phyloP scores from a whole-genome alignment of 2,888 invertebrate genomes.

The Lordiphosa fenestrarum region DNA sequence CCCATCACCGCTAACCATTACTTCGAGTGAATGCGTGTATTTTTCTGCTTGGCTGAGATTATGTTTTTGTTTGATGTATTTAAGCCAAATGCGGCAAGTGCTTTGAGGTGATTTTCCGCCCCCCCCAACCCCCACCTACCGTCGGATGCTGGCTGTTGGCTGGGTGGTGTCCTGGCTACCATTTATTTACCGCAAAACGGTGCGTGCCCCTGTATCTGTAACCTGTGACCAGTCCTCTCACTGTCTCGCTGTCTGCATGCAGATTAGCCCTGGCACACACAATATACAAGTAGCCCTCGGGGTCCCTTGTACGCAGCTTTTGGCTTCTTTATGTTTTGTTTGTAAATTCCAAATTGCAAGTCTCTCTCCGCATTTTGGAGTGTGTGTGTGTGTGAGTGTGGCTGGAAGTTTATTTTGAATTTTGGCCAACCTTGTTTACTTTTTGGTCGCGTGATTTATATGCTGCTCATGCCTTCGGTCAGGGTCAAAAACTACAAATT shows the following conservation, averaged over 20 bases:
- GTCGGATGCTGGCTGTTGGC: not conserved
- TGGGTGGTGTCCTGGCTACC: constrained; percentile 29
- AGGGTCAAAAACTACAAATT: constrained; percentile 24
- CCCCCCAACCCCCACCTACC: too few species aligned
- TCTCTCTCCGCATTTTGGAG: constrained; percentile 11
- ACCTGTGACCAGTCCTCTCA: not conserved
- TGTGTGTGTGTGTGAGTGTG: not conserved
- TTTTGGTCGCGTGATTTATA: constrained; percentile 28
- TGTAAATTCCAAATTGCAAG: constrained; percentile 38
- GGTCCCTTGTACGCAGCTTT: constrained; percentile 16
- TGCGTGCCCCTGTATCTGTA: constrained; percentile 13
- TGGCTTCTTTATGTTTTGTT: constrained; percentile 40
- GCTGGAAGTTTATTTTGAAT: constrained; percentile 2
- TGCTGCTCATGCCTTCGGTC: constrained; percentile 17
- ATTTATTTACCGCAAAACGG: constrained; percentile 33
- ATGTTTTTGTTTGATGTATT: constrained; percentile 69
- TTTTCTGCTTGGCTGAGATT: constrained; percentile 64
- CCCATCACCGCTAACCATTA: not conserved
- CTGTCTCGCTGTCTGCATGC: constrained; percentile 20
- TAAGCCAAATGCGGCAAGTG: constrained; percentile 47
- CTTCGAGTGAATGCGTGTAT: constrained; percentile 45
- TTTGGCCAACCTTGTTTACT: constrained; percentile 25
- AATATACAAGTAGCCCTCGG: constrained; percentile 15
- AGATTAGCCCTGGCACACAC: constrained; percentile 29
- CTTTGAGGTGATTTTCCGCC: constrained; percentile 23